Base-by-base conservation (phyloP, 1,140 invertebrate species). In the Acromyrmex charruanus region DNA sequence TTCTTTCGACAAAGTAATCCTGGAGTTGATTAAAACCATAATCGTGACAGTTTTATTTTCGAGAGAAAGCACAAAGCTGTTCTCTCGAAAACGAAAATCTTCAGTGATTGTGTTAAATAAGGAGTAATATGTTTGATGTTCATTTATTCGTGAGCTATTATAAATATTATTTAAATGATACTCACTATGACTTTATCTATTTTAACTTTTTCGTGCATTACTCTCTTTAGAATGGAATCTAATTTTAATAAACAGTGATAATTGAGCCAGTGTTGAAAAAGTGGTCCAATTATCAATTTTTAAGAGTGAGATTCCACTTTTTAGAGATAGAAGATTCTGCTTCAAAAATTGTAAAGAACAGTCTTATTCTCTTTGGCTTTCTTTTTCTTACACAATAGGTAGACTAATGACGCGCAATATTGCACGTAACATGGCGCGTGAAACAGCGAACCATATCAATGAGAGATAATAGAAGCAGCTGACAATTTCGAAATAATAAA, bases 401-500 rank as follows among this genome's bases (percentile, higher is more conserved):
- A 74, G 28, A 69, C 3, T 21, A 55, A 12, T 14, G 49, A 82
- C 53, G 79, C 12, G 68, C 68, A 28, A 74, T 44, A 49, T 82
- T 25, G 53, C 35, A 9, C 28, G 28, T 61, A 65, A 63, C 49
- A 5, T 51, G 6, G 12, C 75, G 4, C 39, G 49, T n/a, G 28
- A 59, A 69, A 68, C 49, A 14, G 16, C 35, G 18, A 59, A 49
- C 3, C 21, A 3, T 39, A 82, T 82, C 80, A 49, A 74, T 49
- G 55, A 28, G 18, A 59, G 39, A 14, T 55, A 58, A 69, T 81
- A 65, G 31, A 39, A 31, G 39, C 39, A 35, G 25, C 68, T 74
- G 49, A 82, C 68, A 58, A 82, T 82, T 74, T 5, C 18, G 39
- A 55, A 69, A 81, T 81, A 81, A 71, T 18, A 53, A 65, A 55